These are phyloP conservation scores for Leucoraja ocellata DNA, from an alignment of 2,797 vertebrate genomes.

Conservation along the genomic window DNA sequence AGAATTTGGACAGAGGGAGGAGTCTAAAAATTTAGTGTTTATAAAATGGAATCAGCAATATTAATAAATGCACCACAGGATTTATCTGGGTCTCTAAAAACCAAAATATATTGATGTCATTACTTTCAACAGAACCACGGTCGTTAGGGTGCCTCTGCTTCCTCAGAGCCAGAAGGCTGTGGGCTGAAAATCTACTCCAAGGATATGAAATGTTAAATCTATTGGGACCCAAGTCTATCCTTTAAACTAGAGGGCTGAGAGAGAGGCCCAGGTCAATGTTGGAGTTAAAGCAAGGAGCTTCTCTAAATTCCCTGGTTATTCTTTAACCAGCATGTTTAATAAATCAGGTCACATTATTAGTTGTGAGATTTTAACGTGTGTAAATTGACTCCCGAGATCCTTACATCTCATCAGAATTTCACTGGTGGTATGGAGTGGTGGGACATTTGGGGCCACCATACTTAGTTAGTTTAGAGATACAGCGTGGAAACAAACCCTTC, in stretches of 20 bases:
- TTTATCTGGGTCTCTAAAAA: not conserved
- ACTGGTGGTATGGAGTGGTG: too few species aligned
- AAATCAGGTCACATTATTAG: not conserved
- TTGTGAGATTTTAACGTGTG: not conserved
- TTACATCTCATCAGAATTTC: not conserved
- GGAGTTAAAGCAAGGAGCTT: not conserved
- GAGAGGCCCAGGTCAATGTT: not conserved
- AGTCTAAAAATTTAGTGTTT: slow-evolving; percentile 42
- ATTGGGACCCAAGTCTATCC: too few species aligned
- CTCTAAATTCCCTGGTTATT: not conserved
- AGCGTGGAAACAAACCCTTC: too few species aligned
- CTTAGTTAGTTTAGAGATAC: too few species aligned
- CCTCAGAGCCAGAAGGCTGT: not conserved
- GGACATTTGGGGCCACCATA: too few species aligned
- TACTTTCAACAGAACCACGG: not conserved
- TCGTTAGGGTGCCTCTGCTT: not conserved
- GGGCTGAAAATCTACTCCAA: not conserved
- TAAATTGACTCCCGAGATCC: not conserved
- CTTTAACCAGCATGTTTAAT: not conserved
- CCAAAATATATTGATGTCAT: not conserved
- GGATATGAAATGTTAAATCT: not conserved
- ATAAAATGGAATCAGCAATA: slow-evolving; percentile 49
- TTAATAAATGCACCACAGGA: slow-evolving; percentile 40
- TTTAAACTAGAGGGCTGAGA: not conserved
- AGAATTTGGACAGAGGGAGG: not conserved